These are phyloP conservation scores for Drosophila kurseongensis DNA, from an alignment of 1,140 invertebrate species.

Conservation along the genomic window DNA sequence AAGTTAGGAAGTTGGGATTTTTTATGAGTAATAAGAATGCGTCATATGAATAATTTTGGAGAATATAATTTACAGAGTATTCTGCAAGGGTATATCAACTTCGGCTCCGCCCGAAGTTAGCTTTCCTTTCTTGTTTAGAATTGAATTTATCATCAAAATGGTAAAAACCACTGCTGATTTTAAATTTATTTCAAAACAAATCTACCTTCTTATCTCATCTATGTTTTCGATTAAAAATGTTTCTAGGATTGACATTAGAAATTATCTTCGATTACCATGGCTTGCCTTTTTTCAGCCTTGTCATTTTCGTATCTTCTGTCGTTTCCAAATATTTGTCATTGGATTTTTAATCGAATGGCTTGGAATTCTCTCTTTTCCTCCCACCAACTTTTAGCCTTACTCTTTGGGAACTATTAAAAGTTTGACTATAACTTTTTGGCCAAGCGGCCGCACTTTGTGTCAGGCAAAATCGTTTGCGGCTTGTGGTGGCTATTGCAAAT, in stretches of 20 bases:
- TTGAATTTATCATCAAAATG: too few relatives aligned
- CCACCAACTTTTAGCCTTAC: background rate
- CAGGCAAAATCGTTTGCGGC: constrained; percentile 30
- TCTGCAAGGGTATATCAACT: too few relatives aligned
- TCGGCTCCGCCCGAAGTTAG: too few relatives aligned
- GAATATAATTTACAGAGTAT: too few relatives aligned
- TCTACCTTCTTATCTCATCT: background rate
- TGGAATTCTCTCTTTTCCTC: background rate
- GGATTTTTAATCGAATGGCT: constrained; percentile 4
- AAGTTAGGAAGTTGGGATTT: too few relatives aligned
- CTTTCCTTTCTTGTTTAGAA: too few relatives aligned
- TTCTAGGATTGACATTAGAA: background rate
- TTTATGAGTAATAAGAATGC: too few relatives aligned
- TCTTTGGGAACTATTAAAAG: constrained; percentile 33
- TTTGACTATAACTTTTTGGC: constrained; percentile 34
- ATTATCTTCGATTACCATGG: background rate
- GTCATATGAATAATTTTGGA: too few relatives aligned
- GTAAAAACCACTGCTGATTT: background rate
- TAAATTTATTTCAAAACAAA: background rate
- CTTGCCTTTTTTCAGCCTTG: background rate
- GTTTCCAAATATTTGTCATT: constrained; percentile 17
- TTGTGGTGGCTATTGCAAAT: constrained; percentile 4
- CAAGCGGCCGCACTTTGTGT: constrained; percentile 24
- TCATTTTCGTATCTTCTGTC: constrained; percentile 1
- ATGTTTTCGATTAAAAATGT: background rate